Conservation (phyloP, 92 coral and sea anemone species). For the Muricea muricata region DNA sequence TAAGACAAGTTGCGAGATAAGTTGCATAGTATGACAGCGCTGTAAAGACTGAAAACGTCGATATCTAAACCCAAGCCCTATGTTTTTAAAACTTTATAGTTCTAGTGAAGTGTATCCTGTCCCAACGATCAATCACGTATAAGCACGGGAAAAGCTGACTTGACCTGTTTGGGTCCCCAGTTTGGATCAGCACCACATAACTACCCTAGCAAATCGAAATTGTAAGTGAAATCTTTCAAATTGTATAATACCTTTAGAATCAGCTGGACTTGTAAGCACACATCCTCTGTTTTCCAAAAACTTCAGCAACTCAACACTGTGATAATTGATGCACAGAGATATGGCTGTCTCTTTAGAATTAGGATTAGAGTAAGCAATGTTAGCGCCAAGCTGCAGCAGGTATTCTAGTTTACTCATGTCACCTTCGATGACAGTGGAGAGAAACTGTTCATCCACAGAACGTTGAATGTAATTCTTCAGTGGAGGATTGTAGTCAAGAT, state of each 20-base stretch:
- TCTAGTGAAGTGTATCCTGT: no score
- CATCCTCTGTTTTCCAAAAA: slow-evolving; percentile 34
- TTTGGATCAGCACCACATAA: no score
- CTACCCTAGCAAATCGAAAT: no score
- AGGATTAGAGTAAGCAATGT: slow-evolving; percentile 6
- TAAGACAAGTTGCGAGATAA: no score
- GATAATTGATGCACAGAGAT: slow-evolving; percentile 41
- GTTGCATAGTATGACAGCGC: no score
- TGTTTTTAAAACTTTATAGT: no score
- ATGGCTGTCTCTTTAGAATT: slow-evolving; percentile 25
- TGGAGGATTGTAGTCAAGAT: slow-evolving; percentile 38
- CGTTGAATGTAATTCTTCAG: slow-evolving; percentile 29
- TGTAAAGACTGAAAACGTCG: no score
- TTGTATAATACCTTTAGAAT: slow-evolving; percentile 18
- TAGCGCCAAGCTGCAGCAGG: slow-evolving; percentile 35
- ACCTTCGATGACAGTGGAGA: slow-evolving; percentile 25
- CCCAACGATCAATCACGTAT: no score
- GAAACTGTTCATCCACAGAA: slow-evolving; percentile 42
- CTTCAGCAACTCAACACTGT: slow-evolving; percentile 24
- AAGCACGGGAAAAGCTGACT: no score
- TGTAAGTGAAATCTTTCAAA: no score
- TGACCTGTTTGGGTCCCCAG: no score
- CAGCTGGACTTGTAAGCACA: slow-evolving; percentile 32
- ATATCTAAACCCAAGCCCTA: no score
- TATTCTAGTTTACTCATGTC: slow-evolving; percentile 28